phyloP scores from a whole-genome alignment of 2,888 invertebrate genomes.

The Drosophila merina region DNA sequence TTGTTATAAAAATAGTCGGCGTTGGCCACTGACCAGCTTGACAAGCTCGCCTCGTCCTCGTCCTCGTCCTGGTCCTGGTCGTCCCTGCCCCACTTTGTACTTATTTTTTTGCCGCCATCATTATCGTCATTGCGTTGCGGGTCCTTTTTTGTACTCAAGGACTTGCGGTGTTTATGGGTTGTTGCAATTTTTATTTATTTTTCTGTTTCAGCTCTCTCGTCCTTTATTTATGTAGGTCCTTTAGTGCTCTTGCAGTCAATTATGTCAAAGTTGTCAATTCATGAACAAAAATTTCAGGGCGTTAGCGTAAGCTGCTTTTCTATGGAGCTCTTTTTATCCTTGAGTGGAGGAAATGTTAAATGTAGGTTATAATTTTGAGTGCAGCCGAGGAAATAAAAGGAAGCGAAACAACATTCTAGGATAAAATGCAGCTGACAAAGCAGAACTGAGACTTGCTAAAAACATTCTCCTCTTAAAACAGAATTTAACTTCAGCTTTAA shows the following conservation, averaged over 20 bases:
- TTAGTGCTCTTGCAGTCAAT: conserved; percentile 64
- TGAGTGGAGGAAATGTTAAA: conserved; percentile 41
- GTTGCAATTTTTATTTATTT: conserved; percentile 64
- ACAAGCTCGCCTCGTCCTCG: conserved; percentile 19
- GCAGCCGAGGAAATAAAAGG: conserved; percentile 20
- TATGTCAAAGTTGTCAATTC: conserved; percentile 80
- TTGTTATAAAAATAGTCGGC: conserved; percentile 68
- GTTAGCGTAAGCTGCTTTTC: conserved; percentile 64
- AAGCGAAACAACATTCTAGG: conserved; percentile 2
- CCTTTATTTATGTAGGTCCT: conserved; percentile 10
- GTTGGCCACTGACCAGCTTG: conserved; percentile 45
- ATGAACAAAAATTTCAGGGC: conserved; percentile 56
- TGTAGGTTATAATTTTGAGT: conserved; percentile 53
- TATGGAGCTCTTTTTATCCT: conserved; percentile 1
- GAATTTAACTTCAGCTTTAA: neutral
- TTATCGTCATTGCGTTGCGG: conserved; percentile 54
- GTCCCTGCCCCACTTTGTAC: conserved; percentile 26
- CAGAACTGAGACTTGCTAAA: neutral
- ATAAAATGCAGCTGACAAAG: conserved; percentile 26
- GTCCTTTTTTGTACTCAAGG: conserved; percentile 57
- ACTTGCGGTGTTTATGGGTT: conserved; percentile 74
- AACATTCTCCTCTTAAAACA: neutral
- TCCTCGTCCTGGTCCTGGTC: neutral
- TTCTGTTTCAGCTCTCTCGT: conserved; percentile 5
- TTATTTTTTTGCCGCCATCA: conserved; percentile 19